Evolutionary conservation across 64 coral and sea anemone genomes (phyloP).

Genomic region (Astreopora myriophthalma): DNA sequence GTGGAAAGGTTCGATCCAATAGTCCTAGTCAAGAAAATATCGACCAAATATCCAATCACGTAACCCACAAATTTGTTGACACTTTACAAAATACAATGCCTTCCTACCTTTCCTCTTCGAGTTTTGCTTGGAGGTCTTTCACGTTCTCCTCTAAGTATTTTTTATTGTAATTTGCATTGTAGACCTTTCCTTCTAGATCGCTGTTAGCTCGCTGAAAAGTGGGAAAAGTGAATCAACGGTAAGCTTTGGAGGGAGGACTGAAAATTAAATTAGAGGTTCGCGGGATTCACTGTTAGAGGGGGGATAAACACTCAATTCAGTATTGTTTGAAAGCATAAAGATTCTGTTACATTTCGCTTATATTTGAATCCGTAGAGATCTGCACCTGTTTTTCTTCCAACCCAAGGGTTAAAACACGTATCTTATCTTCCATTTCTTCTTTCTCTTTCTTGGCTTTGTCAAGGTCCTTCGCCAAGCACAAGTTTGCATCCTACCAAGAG

Average conservation of each 20-base stretch:
- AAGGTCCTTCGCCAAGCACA: neutral
- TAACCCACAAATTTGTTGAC: no score
- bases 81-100: no score
- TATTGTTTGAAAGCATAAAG: no score
- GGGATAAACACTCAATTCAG: no score
- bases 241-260: neutral
- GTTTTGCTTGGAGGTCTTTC: constrained; percentile 9
- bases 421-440: constrained; percentile 20
- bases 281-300: no score
- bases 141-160: constrained; percentile 35
- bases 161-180: neutral
- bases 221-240: neutral
- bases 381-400: constrained; percentile 33
- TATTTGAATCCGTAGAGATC: neutral
- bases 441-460: neutral
- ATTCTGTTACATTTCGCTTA: neutral
- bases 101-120: constrained; percentile 44
- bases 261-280: no score
- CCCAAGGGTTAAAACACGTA: constrained; percentile 1
- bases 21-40: no score
- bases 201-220: constrained; percentile 12
- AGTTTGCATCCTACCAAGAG: neutral
- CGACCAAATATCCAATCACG: no score
- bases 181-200: constrained; percentile 44
- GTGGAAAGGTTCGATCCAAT: no score